A percentile compares a stretch with the other conserved stretches of the same genome.
These are phyloP conservation scores for Myotis pilosus DNA, from an alignment of 2,797 vertebrate genomes.

Conservation along the genomic window DNA sequence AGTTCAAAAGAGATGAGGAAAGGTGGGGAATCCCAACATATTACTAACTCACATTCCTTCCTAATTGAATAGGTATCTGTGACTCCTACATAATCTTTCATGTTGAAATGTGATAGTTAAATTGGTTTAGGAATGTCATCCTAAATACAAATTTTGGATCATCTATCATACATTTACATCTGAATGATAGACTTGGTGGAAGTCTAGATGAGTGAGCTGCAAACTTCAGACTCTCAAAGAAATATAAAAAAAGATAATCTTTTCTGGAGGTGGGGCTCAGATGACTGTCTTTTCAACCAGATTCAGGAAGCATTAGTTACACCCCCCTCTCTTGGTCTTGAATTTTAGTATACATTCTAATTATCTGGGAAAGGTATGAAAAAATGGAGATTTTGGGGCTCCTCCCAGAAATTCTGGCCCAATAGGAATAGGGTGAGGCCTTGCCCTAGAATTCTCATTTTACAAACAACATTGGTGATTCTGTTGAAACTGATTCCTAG, in stretches of 20 bases:
- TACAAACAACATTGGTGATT: neutral
- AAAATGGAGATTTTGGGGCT: neutral
- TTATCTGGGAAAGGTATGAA: neutral
- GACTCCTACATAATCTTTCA: neutral
- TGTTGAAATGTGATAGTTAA: neutral
- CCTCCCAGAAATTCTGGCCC: slow-evolving; percentile 32
- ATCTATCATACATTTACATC: neutral
- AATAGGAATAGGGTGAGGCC: neutral
- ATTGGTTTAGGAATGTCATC: neutral
- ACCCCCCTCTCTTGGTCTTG: neutral
- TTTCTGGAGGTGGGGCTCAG: neutral
- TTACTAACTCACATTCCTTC: neutral
- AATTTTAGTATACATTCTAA: neutral
- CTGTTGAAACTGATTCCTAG: neutral
- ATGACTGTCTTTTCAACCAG: neutral
- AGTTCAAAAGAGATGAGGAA: neutral
- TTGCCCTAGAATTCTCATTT: neutral
- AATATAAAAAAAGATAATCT: neutral
- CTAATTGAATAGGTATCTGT: neutral
- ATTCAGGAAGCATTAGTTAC: neutral
- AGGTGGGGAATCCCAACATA: neutral
- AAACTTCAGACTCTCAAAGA: neutral
- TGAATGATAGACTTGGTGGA: neutral
- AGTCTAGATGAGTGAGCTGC: neutral
- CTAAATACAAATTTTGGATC: neutral